These are phyloP conservation scores for Ptychoptera contaminata DNA, from an alignment of 2,888 invertebrate genomes.

Conservation along the genomic window DNA sequence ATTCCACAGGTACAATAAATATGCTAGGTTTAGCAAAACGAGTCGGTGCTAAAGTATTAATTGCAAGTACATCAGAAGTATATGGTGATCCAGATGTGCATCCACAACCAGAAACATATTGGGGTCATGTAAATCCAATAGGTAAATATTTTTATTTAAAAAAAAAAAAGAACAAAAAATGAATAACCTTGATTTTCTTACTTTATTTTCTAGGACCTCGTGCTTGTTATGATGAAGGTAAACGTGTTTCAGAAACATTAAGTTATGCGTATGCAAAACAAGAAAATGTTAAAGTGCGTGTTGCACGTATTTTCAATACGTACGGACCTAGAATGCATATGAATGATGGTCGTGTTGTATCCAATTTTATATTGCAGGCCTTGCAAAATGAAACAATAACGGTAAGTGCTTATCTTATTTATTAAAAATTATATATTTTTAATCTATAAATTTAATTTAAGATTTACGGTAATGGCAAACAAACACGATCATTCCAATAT, in stretches of 20 bases:
- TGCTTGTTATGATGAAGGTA: conserved; percentile 99
- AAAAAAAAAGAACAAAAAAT: background rate
- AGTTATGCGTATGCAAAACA: conserved; percentile 93
- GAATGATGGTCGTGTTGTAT: conserved; percentile 96
- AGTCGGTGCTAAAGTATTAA: conserved; percentile 79
- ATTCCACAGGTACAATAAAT: conserved; percentile 55
- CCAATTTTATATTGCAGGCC: conserved; percentile 96
- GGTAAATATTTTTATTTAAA: conserved; percentile 32
- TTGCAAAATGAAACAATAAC: conserved; percentile 89
- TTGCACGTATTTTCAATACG: conserved; percentile 97
- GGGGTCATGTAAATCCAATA: conserved; percentile 99
- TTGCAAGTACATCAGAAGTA: conserved; percentile 97
- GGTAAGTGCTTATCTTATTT: conserved; percentile 36
- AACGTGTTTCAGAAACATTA: conserved; percentile 91
- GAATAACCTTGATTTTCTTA: conserved; percentile 4
- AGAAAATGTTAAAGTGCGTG: conserved; percentile 86
- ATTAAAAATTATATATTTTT: background rate
- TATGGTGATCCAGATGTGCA: conserved; percentile 98
- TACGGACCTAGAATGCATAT: conserved; percentile 99
- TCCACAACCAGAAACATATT: conserved; percentile 94
- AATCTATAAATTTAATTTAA: conserved; percentile 20
- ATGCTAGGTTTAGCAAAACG: conserved; percentile 84
- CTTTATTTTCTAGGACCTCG: conserved; percentile 50
- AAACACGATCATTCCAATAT: conserved; percentile 95
- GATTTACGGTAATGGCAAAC: conserved; percentile 75